phyloP scores from a whole-genome alignment of 2,888 invertebrate species.

The Merodon equestris region DNA sequence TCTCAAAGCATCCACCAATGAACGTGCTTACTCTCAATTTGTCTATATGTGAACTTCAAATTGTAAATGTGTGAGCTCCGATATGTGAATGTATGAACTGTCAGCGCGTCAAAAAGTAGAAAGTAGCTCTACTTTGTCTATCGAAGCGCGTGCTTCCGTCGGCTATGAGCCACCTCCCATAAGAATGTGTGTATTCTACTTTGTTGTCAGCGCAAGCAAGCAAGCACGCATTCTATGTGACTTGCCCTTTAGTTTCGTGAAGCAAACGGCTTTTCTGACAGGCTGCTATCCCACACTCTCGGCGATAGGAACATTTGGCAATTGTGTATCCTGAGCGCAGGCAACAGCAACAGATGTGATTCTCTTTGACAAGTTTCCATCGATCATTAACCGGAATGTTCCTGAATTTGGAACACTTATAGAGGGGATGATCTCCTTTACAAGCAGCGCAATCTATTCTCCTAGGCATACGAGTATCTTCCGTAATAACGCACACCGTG shows the following conservation, averaged over 20 bases:
- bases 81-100: too few species aligned
- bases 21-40: too few species aligned
- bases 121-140: too few species aligned
- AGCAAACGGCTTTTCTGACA: conserved; percentile 20
- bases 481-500: neutral
- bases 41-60: too few species aligned
- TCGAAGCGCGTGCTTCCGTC: too few species aligned
- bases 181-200: too few species aligned
- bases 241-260: conserved; percentile 9
- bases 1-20: too few species aligned
- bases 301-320: conserved; percentile 11
- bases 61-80: too few species aligned
- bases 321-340: conserved; percentile 6
- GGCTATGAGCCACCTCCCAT: too few species aligned
- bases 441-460: neutral
- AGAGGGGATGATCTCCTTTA: neutral
- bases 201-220: too few species aligned
- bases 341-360: conserved; percentile 7
- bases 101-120: too few species aligned
- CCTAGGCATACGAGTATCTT: neutral
- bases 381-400: neutral
- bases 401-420: neutral
- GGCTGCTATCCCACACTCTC: conserved; percentile 14
- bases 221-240: too few species aligned
- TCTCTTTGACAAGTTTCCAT: conserved; percentile 13